Evolutionary conservation across 1,140 invertebrate species (phyloP), one percentile per base, ranked within the genome.

Genomic region (Trissolcus basalis): DNA sequence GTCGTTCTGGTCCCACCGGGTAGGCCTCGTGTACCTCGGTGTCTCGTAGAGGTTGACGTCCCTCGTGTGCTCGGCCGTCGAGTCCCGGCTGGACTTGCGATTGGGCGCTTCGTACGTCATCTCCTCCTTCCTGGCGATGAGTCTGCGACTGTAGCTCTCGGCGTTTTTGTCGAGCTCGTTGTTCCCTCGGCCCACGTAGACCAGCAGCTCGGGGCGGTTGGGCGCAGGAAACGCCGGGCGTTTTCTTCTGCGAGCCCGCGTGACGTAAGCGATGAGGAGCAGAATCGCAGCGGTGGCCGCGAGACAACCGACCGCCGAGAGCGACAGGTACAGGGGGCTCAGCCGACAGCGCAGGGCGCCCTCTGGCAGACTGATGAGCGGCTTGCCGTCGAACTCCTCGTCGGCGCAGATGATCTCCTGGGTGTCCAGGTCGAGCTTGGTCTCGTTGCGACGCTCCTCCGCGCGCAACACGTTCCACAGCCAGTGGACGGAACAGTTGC

Each of bases 401-500:
- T 89, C 87, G 33, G 65, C 71, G 70, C 87, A 88, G 33, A 86
- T 39, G 14, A 89, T 87, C 47, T 88, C 85, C 48, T 78, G 45
- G 32, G 74, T 81, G 58, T 89, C 87, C 13, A 89, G 51, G 19
- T 83, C 79, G 12, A 89, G 78, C 9, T 81, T 75, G 1, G 82
- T 85, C 55, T 80, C 80, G 75, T 84, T 87, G 8, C 84, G 77
- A 0, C 76, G 68, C 33, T 87, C 84, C 61, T 86, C 85, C 1
- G 83, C 70, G 4, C 90, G 89, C 27, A 91, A 90, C 15, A 95
- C 87, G 77, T 93, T 92, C 94, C 94, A 96, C 2, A 97, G 87
- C 95, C 95, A 97, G 43, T 94, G 89, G 50, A 96, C 85, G 12
- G 95, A 95, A 80, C 96, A 97, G 86, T 96, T 96, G 86, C 96